Percentiles rank a stretch among this genome's conserved stretches.
These are phyloP conservation scores for Morinoia aosen DNA, from an alignment of 2,888 invertebrate genomes.

Conservation along the genomic window DNA sequence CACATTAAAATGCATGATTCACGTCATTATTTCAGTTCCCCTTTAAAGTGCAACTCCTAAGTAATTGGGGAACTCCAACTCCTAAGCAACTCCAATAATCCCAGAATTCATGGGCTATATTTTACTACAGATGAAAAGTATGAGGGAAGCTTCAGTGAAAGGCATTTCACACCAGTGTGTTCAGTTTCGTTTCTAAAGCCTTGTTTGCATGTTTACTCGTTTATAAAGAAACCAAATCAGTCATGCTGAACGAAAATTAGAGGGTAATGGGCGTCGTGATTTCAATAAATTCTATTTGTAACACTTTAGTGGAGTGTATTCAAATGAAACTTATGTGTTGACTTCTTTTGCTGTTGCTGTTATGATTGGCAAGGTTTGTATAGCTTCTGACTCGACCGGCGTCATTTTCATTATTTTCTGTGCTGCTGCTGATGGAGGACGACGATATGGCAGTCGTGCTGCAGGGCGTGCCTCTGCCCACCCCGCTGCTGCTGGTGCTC, in stretches of 20 bases:
- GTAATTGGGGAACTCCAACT: too few species aligned
- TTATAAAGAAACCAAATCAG: not conserved
- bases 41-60: too few species aligned
- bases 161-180: not conserved
- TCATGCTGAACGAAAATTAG: not conserved
- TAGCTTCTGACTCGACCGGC: not conserved
- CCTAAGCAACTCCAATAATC: too few species aligned
- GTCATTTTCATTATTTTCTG: slow-evolving; percentile 49
- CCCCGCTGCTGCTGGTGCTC: not conserved
- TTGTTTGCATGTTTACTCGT: not conserved
- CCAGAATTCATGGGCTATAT: not conserved
- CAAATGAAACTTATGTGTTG: not conserved
- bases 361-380: not conserved
- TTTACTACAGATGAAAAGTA: not conserved
- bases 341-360: not conserved
- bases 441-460: slow-evolving; percentile 36
- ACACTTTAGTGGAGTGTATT: not conserved
- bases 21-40: not conserved
- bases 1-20: not conserved
- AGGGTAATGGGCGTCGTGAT: not conserved
- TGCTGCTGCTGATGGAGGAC: slow-evolving; percentile 50
- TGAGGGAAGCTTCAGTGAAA: not conserved
- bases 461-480: slow-evolving; percentile 39
- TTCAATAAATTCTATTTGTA: not conserved
- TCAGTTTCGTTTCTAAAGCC: not conserved